phyloP scores from a whole-genome alignment of 2,797 vertebrate species.

The Sebastes iracundus region DNA sequence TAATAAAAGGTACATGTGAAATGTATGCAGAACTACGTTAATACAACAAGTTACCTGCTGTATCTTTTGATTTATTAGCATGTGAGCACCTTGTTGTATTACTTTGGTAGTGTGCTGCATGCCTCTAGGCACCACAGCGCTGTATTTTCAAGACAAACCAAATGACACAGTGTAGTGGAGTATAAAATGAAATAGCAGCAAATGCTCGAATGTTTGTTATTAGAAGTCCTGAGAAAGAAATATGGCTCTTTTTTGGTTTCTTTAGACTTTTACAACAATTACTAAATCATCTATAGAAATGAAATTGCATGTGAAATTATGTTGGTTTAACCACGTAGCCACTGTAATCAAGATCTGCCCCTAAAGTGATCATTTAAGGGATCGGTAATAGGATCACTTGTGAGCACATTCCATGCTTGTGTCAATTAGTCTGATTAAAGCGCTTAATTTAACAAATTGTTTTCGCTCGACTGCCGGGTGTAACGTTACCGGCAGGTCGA shows the following conservation, averaged over 20 bases:
- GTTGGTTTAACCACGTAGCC: background rate
- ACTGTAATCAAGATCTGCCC: background rate
- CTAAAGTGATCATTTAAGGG: background rate
- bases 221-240: background rate
- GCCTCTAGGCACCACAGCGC: background rate
- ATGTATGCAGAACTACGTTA: background rate
- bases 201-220: background rate
- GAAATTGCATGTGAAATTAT: background rate
- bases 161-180: background rate
- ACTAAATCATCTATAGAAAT: background rate
- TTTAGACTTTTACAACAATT: background rate
- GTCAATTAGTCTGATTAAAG: slow-evolving; percentile 42
- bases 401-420: background rate
- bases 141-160: background rate
- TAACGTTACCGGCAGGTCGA: slow-evolving; percentile 49
- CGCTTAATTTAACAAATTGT: slow-evolving; percentile 53
- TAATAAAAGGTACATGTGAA: background rate
- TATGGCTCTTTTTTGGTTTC: background rate
- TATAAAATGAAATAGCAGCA: background rate
- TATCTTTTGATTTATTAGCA: background rate
- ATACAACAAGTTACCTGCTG: background rate
- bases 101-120: background rate
- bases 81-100: background rate
- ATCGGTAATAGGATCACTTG: background rate
- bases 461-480: slow-evolving; percentile 42